Conservation (phyloP, 1,140 invertebrate genomes). For the Scaptomyza graminum region DNA sequence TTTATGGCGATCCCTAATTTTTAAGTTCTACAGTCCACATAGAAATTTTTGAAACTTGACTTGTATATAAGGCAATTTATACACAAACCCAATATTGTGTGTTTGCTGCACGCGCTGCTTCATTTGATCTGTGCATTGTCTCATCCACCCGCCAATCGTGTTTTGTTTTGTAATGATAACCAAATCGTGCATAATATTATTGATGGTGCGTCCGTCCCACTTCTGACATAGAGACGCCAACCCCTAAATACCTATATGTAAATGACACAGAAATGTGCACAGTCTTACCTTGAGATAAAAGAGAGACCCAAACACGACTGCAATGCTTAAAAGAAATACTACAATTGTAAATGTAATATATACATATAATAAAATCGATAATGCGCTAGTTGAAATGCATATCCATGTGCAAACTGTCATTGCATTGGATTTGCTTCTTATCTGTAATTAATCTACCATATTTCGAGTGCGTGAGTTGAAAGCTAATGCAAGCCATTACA, state of each 20-base stretch:
- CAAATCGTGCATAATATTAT: conserved; percentile 75
- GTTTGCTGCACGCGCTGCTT: conserved; percentile 51
- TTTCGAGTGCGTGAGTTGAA: conserved; percentile 65
- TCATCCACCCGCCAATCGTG: conserved; percentile 60
- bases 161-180: conserved; percentile 79
- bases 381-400: conserved; percentile 60
- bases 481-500: conserved; percentile 59
- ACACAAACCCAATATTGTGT: conserved; percentile 49
- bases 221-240: conserved; percentile 29
- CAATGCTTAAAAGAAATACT: conserved; percentile 55
- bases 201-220: conserved; percentile 43
- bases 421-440: conserved; percentile 51
- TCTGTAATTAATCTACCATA: conserved; percentile 63
- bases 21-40: conserved; percentile 69
- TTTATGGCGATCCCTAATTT: conserved; percentile 52
- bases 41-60: conserved; percentile 69
- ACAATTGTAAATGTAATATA: conserved; percentile 58
- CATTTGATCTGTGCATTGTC: conserved; percentile 57
- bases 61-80: conserved; percentile 69
- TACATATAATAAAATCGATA: conserved; percentile 55
- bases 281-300: conserved; percentile 40
- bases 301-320: conserved; percentile 52
- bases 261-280: conserved; percentile 60
- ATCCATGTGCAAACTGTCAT: conserved; percentile 40
- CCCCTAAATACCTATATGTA: conserved; percentile 50